Evolutionary conservation across 2,888 invertebrate species (phyloP).

Genomic region (Phlogophora meticulosa): DNA sequence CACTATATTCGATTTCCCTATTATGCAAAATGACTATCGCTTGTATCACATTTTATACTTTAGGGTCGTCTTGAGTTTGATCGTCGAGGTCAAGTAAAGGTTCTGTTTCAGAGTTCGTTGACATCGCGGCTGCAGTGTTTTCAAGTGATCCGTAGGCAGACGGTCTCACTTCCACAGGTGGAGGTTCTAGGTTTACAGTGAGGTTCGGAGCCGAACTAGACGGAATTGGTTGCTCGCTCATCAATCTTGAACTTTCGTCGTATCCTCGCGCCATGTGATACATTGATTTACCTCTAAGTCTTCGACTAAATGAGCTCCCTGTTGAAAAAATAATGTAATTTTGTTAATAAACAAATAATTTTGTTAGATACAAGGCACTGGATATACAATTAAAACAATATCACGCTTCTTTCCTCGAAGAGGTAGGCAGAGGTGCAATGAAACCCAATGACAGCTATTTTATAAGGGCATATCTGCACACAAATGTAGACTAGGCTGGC

Average conservation of each 20-base stretch:
- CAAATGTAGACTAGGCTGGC: not conserved
- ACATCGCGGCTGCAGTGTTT: conserved; percentile 73
- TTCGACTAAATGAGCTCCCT: conserved; percentile 94
- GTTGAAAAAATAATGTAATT: conserved; percentile 32
- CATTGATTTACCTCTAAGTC: conserved; percentile 94
- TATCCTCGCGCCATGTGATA: conserved; percentile 94
- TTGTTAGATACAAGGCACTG: not conserved
- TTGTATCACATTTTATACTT: conserved; percentile 71
- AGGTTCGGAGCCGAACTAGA: conserved; percentile 84
- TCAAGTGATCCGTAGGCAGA: conserved; percentile 85
- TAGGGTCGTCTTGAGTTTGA: conserved; percentile 71
- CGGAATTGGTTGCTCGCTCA: conserved; percentile 76
- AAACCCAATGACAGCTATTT: too few relatives aligned
- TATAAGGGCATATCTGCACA: too few relatives aligned
- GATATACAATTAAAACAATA: too few relatives aligned
- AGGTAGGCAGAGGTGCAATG: not conserved
- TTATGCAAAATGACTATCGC: conserved; percentile 40
- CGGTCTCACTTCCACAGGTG: conserved; percentile 78
- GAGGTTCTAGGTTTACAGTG: conserved; percentile 75
- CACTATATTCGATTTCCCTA: conserved; percentile 47
- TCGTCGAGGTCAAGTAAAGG: conserved; percentile 75
- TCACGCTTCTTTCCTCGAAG: too few relatives aligned
- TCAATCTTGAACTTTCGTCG: conserved; percentile 91
- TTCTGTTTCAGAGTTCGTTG: conserved; percentile 79
- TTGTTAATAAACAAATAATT: not conserved